These are phyloP conservation scores for Gallinago nigripennis DNA, from an alignment of 2,797 vertebrate species.

Conservation along the genomic window DNA sequence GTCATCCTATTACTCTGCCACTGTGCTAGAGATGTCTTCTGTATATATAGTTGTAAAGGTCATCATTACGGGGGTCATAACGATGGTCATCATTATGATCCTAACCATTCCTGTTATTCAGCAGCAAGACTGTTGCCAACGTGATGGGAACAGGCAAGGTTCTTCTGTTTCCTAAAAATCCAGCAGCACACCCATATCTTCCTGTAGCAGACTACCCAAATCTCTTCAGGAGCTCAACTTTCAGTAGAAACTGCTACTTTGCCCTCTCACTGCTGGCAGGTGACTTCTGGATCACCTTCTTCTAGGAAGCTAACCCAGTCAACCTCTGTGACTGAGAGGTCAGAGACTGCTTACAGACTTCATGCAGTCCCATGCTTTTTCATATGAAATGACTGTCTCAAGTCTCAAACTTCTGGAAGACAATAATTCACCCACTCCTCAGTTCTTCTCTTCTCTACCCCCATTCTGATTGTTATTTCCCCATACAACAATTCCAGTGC, in stretches of 20 bases:
- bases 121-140: not conserved
- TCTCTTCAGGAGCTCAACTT: not conserved
- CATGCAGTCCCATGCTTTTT: not conserved
- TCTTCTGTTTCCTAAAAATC: not conserved
- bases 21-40: not conserved
- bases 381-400: not conserved
- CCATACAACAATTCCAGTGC: accelerated
- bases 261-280: no score
- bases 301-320: not conserved
- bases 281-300: not conserved
- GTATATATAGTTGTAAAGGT: no score
- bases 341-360: not conserved
- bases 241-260: not conserved
- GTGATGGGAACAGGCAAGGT: not conserved
- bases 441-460: not conserved
- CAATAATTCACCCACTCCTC: not conserved
- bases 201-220: not conserved
- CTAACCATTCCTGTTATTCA: not conserved
- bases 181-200: not conserved
- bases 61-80: no score
- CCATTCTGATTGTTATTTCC: no score
- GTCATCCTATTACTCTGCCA: not conserved
- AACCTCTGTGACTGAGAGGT: not conserved
- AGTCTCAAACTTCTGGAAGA: not conserved
- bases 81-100: not conserved